Evolutionary conservation across 2,113 vertebrate species (phyloP), one percentile per base, ranked within the genome.

Genomic region (Abramis brama): DNA sequence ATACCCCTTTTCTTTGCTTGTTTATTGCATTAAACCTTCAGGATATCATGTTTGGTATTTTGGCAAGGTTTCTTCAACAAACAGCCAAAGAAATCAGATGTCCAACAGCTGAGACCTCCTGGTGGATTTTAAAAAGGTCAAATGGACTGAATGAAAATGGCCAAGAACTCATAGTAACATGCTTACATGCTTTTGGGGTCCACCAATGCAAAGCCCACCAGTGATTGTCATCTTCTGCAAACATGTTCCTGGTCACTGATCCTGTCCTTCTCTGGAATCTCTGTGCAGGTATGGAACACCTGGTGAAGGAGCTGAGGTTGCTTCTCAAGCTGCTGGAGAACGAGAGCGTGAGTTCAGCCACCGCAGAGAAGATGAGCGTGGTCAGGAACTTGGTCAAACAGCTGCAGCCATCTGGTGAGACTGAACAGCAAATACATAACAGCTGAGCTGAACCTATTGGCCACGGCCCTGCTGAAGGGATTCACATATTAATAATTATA

Each of bases 241-340:
- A 78, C 19, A 33, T 55, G 17, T 36, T 45, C 64, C 59, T 45
- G 60, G 8, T 45, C 39, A 70, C 33, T 47, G 50, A 86, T 47
- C 39, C 59, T 11, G 17, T 84, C 36, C 52, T 27, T 84, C 27
- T 27, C 30, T 62, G 76, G 30, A 12, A 81, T 62, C 80, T 83
- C 33, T 77, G 87, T 76, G 57, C 91, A 95, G 97, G 94, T 88
- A 93, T 99, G 92, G 98, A 99, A 90, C 96, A 97, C 82, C 97
- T 99, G 64, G 93, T 99, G 76, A 96, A 93, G 0, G 98, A 99
- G 93, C 94, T 99, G 80, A 94, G 93, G 0, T 43, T 96, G 62
- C 92, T 99, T 77, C 96, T 99, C 86, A 98, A 96, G 92, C 94
- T 99, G 93, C 91, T 99, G 93, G 98, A 99, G 90, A 96, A 96